Conservation (phyloP, 1,140 invertebrate genomes). For the Papilio polytes region DNA sequence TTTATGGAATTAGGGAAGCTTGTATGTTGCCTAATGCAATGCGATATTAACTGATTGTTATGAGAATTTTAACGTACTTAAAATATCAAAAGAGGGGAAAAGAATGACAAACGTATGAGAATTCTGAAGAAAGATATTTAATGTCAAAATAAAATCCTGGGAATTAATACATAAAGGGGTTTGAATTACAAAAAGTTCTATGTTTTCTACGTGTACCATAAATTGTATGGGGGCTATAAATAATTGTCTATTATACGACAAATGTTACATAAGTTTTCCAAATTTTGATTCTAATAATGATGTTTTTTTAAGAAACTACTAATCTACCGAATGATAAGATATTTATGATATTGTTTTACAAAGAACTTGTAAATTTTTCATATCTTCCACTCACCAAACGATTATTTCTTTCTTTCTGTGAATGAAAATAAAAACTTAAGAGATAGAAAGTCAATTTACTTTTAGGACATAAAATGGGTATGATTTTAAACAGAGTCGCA, state of each 20-base stretch:
- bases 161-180: not conserved
- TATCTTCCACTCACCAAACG: conserved; percentile 45
- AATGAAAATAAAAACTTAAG: conserved; percentile 34
- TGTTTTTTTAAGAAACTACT: not conserved
- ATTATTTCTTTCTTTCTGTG: conserved; percentile 50
- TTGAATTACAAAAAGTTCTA: not conserved
- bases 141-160: not conserved
- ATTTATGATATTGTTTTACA: no score
- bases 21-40: not conserved
- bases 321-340: not conserved
- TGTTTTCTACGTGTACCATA: not conserved
- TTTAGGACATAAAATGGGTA: not conserved
- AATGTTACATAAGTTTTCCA: not conserved
- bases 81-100: not conserved
- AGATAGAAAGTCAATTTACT: conserved; percentile 18
- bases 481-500: not conserved
- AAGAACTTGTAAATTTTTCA: not conserved
- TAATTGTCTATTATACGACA: not conserved
- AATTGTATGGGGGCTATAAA: not conserved
- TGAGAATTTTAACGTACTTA: not conserved
- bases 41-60: not conserved
- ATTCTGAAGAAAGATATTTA: not conserved
- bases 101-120: not conserved
- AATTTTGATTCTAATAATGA: not conserved
- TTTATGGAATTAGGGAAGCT: not conserved